Evolutionary conservation across 2,888 invertebrate genomes (phyloP).

Genomic region (Chamaedrilus cognettii): DNA sequence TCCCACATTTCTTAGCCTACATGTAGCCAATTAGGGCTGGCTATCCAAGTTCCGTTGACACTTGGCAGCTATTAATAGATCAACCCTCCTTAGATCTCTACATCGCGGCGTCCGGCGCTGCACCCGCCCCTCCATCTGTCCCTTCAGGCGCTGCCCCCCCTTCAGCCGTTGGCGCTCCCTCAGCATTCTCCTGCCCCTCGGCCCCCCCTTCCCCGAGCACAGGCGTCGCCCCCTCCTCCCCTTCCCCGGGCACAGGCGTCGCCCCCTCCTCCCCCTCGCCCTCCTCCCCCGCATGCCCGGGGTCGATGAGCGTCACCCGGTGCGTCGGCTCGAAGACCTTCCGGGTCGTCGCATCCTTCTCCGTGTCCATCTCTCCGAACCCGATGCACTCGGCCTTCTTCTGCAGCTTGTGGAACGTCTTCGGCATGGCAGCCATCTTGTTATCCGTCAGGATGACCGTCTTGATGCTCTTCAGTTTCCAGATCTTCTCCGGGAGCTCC

Average conservation of each 20-base stretch:
- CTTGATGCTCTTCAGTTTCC: slow-evolving; percentile 50
- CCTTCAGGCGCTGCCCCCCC: not conserved
- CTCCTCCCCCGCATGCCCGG: too few relatives aligned
- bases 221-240: not conserved
- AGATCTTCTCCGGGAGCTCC: slow-evolving; percentile 51
- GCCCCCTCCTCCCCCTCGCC: slow-evolving; percentile 1
- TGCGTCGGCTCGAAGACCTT: not conserved
- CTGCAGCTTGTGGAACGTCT: slow-evolving; percentile 50
- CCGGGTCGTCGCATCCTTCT: slow-evolving; percentile 1
- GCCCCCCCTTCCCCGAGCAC: not conserved
- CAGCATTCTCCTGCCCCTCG: too few relatives aligned
- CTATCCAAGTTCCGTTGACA: too few relatives aligned
- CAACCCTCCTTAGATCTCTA: too few relatives aligned
- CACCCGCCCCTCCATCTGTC: not conserved
- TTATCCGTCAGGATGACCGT: slow-evolving; percentile 53
- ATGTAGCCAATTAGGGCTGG: too few relatives aligned
- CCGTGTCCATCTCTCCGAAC: slow-evolving; percentile 2
- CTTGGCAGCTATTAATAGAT: too few relatives aligned
- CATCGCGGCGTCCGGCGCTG: too few relatives aligned
- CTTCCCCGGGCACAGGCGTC: not conserved
- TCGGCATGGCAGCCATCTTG: slow-evolving; percentile 52
- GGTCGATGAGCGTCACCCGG: too few relatives aligned
- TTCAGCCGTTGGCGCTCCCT: not conserved
- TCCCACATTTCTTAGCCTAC: too few relatives aligned
- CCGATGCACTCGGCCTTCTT: slow-evolving; percentile 43